Conservation (phyloP, 1,140 invertebrate species). For the Mizuhopecten yessoensis region DNA sequence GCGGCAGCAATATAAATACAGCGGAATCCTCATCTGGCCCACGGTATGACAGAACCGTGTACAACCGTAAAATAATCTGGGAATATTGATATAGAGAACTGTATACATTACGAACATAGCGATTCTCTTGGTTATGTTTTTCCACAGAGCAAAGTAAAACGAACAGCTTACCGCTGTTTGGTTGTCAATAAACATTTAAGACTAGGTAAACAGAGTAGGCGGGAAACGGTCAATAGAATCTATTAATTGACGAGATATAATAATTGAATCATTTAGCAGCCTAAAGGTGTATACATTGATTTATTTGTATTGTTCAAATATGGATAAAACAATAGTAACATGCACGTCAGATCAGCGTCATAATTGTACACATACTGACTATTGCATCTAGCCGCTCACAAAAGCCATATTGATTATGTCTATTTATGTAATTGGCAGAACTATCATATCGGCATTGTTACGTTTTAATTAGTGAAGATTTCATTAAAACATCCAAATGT, state of each 20-base stretch:
- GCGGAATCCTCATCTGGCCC: too few species aligned
- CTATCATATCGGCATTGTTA: not conserved
- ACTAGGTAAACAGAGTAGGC: not conserved
- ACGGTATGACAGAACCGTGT: too few species aligned
- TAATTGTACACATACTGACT: not conserved
- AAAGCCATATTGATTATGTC: not conserved
- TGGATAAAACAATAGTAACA: not conserved
- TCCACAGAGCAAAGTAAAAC: too few species aligned
- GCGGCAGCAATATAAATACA: too few species aligned
- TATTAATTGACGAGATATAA: not conserved
- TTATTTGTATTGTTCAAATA: slow-evolving; percentile 19
- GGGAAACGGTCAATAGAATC: not conserved
- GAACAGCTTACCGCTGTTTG: not conserved
- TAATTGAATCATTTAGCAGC: slow-evolving; percentile 34
- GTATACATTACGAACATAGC: too few species aligned
- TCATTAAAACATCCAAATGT: not conserved
- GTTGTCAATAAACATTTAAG: not conserved
- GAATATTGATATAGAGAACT: too few species aligned
- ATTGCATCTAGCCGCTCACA: not conserved
- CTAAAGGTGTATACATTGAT: not conserved
- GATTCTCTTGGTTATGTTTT: too few species aligned
- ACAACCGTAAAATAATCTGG: too few species aligned
- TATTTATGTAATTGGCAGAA: not conserved
- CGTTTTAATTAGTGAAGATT: not conserved
- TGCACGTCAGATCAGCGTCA: not conserved